Evolutionary conservation across 2,797 vertebrate species (phyloP).

Genomic region (Botia almorhae): DNA sequence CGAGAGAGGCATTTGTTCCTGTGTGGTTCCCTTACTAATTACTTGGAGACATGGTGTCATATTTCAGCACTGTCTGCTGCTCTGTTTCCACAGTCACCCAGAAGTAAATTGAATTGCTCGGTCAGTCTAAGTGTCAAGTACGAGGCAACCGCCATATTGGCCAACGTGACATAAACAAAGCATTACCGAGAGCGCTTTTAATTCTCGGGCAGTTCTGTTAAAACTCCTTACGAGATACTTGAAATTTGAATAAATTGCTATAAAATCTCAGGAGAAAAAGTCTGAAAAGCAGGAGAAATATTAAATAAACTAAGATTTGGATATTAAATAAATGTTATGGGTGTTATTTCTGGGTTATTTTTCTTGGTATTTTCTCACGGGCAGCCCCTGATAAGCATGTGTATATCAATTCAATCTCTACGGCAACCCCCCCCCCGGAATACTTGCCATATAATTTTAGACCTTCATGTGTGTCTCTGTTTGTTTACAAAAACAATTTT

Average conservation of each 20-base stretch:
- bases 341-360: not conserved
- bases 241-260: too few relatives aligned
- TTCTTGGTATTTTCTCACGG: not conserved
- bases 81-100: constrained; percentile 19
- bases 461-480: not conserved
- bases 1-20: not conserved
- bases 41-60: constrained; percentile 48
- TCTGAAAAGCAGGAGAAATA: not conserved
- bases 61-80: constrained; percentile 38
- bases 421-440: not conserved
- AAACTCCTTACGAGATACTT: not conserved
- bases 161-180: not conserved
- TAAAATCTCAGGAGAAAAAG: not conserved
- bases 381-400: not conserved
- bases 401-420: not conserved
- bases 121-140: not conserved
- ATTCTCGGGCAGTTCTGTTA: not conserved
- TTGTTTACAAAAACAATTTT: constrained; percentile 18
- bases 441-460: not conserved
- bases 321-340: too few relatives aligned
- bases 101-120: not conserved
- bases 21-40: constrained; percentile 46
- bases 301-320: too few relatives aligned
- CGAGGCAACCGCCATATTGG: not conserved
- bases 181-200: not conserved